Evolutionary conservation across 2,797 vertebrate genomes (phyloP).

Genomic region (Pangasius macronema): DNA sequence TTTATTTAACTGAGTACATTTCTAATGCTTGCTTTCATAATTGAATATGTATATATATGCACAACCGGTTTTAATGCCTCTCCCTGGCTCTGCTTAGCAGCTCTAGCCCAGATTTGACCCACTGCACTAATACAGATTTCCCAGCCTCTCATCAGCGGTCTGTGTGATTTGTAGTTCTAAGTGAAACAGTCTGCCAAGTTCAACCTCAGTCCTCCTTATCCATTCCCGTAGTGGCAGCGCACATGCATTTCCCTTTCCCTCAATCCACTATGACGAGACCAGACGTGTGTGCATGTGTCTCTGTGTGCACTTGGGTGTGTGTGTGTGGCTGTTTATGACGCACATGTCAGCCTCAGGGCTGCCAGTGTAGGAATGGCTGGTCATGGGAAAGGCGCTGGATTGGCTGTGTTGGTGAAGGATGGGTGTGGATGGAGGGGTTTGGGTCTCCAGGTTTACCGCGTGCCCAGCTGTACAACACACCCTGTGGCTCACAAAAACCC

Average conservation of each 20-base stretch:
- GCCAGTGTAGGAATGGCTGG: constrained; percentile 47
- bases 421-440: constrained; percentile 52
- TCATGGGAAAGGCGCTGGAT: constrained; percentile 49
- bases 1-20: neutral
- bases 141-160: constrained; percentile 44
- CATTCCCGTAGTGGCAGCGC: constrained; percentile 30
- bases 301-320: constrained; percentile 21
- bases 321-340: constrained; percentile 55
- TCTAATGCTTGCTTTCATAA: neutral
- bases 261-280: constrained; percentile 18
- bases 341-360: constrained; percentile 47
- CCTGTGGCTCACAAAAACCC: constrained; percentile 52
- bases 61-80: constrained; percentile 13
- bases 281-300: constrained; percentile 19
- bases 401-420: constrained; percentile 32
- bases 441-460: constrained; percentile 41
- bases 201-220: constrained; percentile 31
- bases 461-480: constrained; percentile 56
- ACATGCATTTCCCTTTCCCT: constrained; percentile 27
- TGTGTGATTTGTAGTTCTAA: constrained; percentile 43
- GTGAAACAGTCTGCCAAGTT: constrained; percentile 36
- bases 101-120: constrained; percentile 25
- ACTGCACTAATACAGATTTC: constrained; percentile 39
- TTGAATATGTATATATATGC: constrained; percentile 16
- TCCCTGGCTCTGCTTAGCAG: constrained; percentile 6